phyloP scores from a whole-genome alignment of 2,113 vertebrate genomes.

The Pimephales promelas region DNA sequence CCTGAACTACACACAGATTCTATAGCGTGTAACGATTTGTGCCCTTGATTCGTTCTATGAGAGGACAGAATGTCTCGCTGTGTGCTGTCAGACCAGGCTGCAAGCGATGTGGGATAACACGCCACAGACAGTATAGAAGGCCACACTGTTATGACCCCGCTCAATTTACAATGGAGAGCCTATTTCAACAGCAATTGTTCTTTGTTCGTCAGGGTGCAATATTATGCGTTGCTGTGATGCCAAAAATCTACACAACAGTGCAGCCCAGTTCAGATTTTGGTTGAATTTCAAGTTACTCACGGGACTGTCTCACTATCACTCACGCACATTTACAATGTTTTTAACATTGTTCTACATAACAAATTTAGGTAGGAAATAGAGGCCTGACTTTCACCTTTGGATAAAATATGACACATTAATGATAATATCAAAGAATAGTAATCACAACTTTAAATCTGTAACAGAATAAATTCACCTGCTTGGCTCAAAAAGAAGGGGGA shows the following conservation, averaged over 20 bases:
- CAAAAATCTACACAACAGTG: constrained; percentile 59
- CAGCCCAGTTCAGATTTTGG: constrained; percentile 65
- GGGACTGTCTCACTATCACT: neutral
- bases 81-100: constrained; percentile 66
- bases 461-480: too few species aligned
- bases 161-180: constrained; percentile 70
- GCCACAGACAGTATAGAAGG: constrained; percentile 62
- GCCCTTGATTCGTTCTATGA: constrained; percentile 59
- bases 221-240: constrained; percentile 67
- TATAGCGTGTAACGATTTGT: constrained; percentile 55
- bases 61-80: constrained; percentile 64
- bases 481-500: neutral
- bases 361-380: neutral
- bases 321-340: neutral
- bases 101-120: constrained; percentile 60
- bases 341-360: neutral
- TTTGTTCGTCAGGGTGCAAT: constrained; percentile 70
- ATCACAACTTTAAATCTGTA: neutral
- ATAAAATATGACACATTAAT: neutral
- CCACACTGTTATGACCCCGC: constrained; percentile 66
- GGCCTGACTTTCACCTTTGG: neutral
- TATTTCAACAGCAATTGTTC: constrained; percentile 71
- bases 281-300: constrained; percentile 13
- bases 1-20: neutral
- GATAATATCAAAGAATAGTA: neutral